Conservation (phyloP, 1,140 invertebrate species). For the Heliothis virescens region DNA sequence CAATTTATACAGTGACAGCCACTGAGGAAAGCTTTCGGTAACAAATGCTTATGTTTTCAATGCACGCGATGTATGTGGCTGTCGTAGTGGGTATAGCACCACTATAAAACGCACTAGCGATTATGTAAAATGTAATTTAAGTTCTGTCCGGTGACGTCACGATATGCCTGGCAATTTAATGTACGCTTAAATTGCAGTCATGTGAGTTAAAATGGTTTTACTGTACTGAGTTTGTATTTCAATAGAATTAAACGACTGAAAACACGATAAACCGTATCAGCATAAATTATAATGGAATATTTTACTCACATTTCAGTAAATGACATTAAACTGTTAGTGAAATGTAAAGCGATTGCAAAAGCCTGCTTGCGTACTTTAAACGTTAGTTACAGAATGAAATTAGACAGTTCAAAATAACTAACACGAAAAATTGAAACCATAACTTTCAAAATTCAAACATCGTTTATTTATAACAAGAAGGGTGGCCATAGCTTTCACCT, state of each 20-base stretch:
- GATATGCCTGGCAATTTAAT: not conserved
- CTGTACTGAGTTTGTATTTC: not conserved
- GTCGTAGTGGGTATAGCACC: conserved; percentile 37
- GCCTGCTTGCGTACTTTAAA: no score
- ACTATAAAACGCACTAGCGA: not conserved
- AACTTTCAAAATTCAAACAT: conserved; percentile 59
- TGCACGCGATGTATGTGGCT: conserved; percentile 69
- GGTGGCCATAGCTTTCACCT: conserved; percentile 64
- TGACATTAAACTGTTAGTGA: no score
- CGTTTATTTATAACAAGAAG: conserved; percentile 76
- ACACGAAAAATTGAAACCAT: conserved; percentile 26
- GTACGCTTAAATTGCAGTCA: conserved; percentile 27
- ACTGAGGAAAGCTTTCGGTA: conserved; percentile 78
- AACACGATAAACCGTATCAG: no score
- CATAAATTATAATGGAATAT: no score
- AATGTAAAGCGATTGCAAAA: no score
- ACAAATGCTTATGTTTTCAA: conserved; percentile 79
- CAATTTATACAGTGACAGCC: conserved; percentile 80
- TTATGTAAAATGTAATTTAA: conserved; percentile 27
- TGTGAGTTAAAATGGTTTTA: not conserved
- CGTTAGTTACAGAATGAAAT: not conserved
- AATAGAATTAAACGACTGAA: no score
- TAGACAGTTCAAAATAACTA: not conserved
- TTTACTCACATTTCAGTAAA: no score
- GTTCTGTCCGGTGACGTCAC: conserved; percentile 12